Conservation (phyloP, 2,888 invertebrate genomes). For the Sepiola atlantica region DNA sequence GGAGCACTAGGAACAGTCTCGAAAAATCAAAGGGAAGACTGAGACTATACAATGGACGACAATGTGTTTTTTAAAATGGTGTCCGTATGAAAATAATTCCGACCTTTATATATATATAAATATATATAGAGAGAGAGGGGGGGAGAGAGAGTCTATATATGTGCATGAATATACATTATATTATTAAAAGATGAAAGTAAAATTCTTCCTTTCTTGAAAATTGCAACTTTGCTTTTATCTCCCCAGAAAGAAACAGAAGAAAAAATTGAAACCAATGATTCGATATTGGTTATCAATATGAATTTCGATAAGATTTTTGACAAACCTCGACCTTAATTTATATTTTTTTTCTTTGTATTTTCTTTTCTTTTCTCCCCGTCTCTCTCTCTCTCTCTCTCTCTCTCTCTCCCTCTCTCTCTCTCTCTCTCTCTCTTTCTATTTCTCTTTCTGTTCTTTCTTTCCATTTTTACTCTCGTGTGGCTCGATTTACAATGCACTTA, state of each 20-base stretch:
- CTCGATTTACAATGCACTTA: not conserved
- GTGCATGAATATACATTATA: not conserved
- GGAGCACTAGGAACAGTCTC: too few relatives aligned
- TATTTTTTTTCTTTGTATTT: not conserved
- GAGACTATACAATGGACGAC: too few relatives aligned
- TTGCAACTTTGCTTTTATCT: not conserved
- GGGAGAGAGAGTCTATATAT: not conserved
- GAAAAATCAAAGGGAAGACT: too few relatives aligned
- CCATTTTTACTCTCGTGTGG: not conserved
- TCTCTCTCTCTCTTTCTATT: not conserved
- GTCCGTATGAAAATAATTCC: too few relatives aligned
- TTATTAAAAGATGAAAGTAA: not conserved
- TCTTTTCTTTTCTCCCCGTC: not conserved
- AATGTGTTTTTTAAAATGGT: too few relatives aligned
- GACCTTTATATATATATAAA: not conserved
- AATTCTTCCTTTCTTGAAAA: not conserved
- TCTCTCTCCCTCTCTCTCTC: not conserved
- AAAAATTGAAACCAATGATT: not conserved
- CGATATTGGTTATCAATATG: constrained; percentile 15
- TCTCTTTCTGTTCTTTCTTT: not conserved
- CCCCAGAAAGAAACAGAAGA: not conserved
- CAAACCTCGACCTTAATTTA: not conserved
- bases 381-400: not conserved
- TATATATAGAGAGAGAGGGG: not conserved
- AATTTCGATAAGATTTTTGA: constrained; percentile 32